Evolutionary conservation across 2,797 vertebrate species (phyloP).

Genomic region (Aplochiton taeniatus): DNA sequence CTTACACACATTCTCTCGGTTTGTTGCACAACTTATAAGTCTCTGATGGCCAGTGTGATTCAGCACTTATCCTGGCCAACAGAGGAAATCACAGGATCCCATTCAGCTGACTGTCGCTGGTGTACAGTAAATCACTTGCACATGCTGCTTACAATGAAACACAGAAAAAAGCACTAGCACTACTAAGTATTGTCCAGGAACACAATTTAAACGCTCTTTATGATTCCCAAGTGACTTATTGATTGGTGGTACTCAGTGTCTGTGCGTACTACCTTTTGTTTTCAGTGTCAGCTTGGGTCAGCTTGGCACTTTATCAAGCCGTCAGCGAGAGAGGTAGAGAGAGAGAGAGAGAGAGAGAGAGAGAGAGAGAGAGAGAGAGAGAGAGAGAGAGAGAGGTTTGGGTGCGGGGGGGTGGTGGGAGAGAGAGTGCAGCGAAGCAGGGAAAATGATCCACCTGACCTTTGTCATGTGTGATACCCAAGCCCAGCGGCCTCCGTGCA

Average conservation of each 20-base stretch:
- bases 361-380: background rate
- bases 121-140: conserved; percentile 33
- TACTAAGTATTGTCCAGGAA: background rate
- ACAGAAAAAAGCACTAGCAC: conserved; percentile 7
- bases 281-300: conserved; percentile 17
- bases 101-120: conserved; percentile 28
- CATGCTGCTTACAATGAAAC: conserved; percentile 21
- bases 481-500: conserved; percentile 28
- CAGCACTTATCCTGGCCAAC: conserved; percentile 19
- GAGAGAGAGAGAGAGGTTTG: too few species aligned
- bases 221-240: conserved; percentile 3
- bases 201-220: background rate
- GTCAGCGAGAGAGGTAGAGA: background rate
- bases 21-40: conserved; percentile 49
- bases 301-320: conserved; percentile 17
- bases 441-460: conserved; percentile 23
- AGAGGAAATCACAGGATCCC: conserved; percentile 28
- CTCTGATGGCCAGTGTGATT: conserved; percentile 41
- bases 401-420: too few species aligned
- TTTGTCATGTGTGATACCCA: conserved; percentile 46
- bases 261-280: conserved; percentile 19
- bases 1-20: conserved; percentile 29
- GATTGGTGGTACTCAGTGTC: background rate
- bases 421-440: conserved; percentile 11
- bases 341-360: background rate